Evolutionary conservation across 2,888 invertebrate genomes (phyloP).

Genomic region (Nymphalis c-album): DNA sequence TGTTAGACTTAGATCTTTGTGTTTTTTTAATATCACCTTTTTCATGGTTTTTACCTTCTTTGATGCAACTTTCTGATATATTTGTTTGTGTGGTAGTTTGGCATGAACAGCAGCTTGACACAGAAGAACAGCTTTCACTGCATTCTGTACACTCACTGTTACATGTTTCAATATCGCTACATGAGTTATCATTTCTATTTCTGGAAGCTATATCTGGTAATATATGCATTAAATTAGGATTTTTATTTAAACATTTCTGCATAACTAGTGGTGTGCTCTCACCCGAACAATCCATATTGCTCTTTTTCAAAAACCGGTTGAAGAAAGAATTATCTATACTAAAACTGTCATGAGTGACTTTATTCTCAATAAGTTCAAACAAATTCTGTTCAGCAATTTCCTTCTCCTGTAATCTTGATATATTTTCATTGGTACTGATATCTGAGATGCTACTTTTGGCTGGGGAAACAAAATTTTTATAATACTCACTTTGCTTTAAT

Average conservation of each 20-base stretch:
- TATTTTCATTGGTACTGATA: conserved; percentile 61
- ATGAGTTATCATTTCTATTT: conserved; percentile 48
- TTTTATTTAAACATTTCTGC: conserved; percentile 64
- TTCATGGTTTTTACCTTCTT: conserved; percentile 39
- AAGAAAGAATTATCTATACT: conserved; percentile 85
- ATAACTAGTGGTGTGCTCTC: conserved; percentile 71
- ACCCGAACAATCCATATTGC: conserved; percentile 62
- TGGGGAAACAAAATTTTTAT: conserved; percentile 71
- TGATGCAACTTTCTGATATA: conserved; percentile 35
- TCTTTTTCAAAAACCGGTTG: conserved; percentile 73
- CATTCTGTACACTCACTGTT: conserved; percentile 64
- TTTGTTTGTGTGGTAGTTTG: conserved; percentile 55
- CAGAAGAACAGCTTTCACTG: conserved; percentile 60
- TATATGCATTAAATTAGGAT: conserved; percentile 65
- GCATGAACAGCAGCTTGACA: conserved; percentile 70
- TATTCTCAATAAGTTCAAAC: conserved; percentile 89
- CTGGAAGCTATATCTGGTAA: conserved; percentile 53
- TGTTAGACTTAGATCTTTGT: conserved; percentile 33
- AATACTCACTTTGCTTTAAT: conserved; percentile 72
- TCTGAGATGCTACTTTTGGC: conserved; percentile 67
- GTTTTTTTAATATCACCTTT: conserved; percentile 39
- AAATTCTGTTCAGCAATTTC: conserved; percentile 85
- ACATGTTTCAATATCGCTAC: conserved; percentile 59
- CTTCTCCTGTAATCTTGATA: conserved; percentile 58
- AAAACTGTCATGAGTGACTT: conserved; percentile 86